phyloP scores from a whole-genome alignment of 1,140 invertebrate genomes.

The Hycleus phaleratus region DNA sequence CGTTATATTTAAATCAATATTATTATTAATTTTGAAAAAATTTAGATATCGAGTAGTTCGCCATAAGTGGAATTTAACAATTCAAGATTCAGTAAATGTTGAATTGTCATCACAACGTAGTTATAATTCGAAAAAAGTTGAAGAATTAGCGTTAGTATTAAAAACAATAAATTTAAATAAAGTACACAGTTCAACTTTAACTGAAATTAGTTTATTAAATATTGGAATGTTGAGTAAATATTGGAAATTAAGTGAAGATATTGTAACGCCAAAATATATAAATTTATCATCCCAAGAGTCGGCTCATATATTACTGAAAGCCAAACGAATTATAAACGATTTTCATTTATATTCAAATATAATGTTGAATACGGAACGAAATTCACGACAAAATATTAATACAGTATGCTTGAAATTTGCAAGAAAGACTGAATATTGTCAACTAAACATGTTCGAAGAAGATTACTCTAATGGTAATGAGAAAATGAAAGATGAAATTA shows the following conservation, averaged over 20 bases:
- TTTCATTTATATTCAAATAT: conserved; percentile 38
- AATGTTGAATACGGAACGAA: conserved; percentile 32
- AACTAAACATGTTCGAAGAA: conserved; percentile 33
- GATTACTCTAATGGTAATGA: conserved; percentile 7
- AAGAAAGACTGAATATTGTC: conserved; percentile 27
- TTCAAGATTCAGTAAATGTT: conserved; percentile 59
- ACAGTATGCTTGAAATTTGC: conserved; percentile 35
- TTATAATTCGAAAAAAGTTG: conserved; percentile 42
- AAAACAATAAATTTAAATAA: conserved; percentile 60
- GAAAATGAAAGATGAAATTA: conserved; percentile 11
- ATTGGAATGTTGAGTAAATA: conserved; percentile 48
- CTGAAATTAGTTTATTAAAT: conserved; percentile 52
- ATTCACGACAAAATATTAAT: conserved; percentile 19
- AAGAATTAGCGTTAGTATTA: conserved; percentile 53
- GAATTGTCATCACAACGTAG: conserved; percentile 47
- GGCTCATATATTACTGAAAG: conserved; percentile 46
- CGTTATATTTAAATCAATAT: background rate
- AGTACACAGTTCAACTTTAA: conserved; percentile 49
- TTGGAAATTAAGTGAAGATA: conserved; percentile 45
- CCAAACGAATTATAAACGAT: conserved; percentile 31
- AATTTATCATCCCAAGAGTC: conserved; percentile 47
- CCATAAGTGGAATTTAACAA: conserved; percentile 59
- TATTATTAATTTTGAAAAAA: conserved; percentile 10
- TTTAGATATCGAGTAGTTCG: conserved; percentile 58
- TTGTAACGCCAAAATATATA: conserved; percentile 37